Base-by-base conservation (phyloP, 2,888 invertebrate species). In the Nipponacmea schrenckii region DNA sequence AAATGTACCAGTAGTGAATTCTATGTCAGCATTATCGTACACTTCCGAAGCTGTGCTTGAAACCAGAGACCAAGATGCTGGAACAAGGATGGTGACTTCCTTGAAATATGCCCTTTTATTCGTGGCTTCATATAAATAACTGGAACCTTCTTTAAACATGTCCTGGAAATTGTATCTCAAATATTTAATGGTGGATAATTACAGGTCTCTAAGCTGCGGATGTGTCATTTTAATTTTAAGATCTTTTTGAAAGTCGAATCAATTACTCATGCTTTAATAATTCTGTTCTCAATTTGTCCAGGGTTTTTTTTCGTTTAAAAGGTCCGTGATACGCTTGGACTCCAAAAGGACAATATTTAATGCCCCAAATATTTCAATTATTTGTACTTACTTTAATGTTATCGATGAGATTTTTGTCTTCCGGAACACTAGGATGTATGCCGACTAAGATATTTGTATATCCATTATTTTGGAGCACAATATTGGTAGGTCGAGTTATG, bases 31-130 rank as follows among this genome's bases (percentile, higher is more conserved):
- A 50, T 88, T 83, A 62, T 71, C 73, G 67, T 80, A 72, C 10
- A 73, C 65, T 44, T 79, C 73, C n/a, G 76, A 70, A 10, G 76
- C 71, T 8, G 77, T 72, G 2, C 63, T 62, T 24, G 56, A 24
- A 20, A 10, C 15, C 20, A 31, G 45, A 24, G 74, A 50, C 93
- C 93, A 93, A 26, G 91, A 89, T 27, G 90, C 84, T 4, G 93
- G 93, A 69, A 93, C 89, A 74, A 92, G 87, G 67, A 93, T 91
- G 71, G 91, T 91, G 75, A 92, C 90, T 64, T 91, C 90, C 73
- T 91, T 90, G 81, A 93, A 90, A 83, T 90, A 83, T 0, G 84
- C 83, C 20, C 83, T 71, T 31, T 81, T 76, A 50, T 91, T 91
- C 69, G 93, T 90, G 15, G 92, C 92, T 67, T 88, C 89, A 84